Base-by-base conservation (phyloP, 2,888 invertebrate species). In the Folsomia candida region DNA sequence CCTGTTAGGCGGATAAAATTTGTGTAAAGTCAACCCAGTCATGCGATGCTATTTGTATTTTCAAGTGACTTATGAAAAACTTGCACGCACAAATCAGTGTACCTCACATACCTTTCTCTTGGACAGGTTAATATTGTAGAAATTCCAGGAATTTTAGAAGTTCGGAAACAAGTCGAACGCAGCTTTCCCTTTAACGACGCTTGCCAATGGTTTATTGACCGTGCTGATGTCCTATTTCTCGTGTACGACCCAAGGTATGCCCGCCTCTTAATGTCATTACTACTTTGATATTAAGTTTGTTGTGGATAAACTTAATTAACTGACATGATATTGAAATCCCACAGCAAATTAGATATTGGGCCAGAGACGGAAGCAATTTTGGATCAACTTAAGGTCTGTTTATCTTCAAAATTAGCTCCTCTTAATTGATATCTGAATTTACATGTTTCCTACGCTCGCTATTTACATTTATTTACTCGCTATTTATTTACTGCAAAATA, bases 181-280 rank as follows among this genome's bases (percentile, higher is more conserved):
- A 88, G 94, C 72, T 96, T 96, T 82, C 94, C 96, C 67, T 95
- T 95, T 85, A 95, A 95, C 82, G 95, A 96, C 82, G 96, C 94
- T 63, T 94, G 94, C 82, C 94, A 95, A 84, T 97, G 96, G 96
- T 96, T 97, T 85, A 95, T 96, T 81, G 95, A 96, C 84, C 88
- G 95, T 74, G 95, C 96, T 26, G 95, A 96, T 83, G 92, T 96
- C 80, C 95, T 97, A 82, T 94, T 96, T 85, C 87, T 97, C 70
- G 92, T 96, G 37, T 96, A 96, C 83, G 97, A 97, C 85, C 95
- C 96, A 73, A 91, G 94, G n/a, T n/a, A n/a, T n/a, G n/a, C n/a
- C n/a, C n/a, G n/a, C n/a, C n/a, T n/a, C n/a, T n/a, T n/a, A n/a
- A n/a, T n/a, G n/a, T n/a, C n/a, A n/a, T n/a, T n/a, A n/a, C n/a